Percentiles rank a stretch among this genome's conserved stretches.
phyloP scores from a whole-genome alignment of 2,797 vertebrate species.

The Tapirus indicus region DNA sequence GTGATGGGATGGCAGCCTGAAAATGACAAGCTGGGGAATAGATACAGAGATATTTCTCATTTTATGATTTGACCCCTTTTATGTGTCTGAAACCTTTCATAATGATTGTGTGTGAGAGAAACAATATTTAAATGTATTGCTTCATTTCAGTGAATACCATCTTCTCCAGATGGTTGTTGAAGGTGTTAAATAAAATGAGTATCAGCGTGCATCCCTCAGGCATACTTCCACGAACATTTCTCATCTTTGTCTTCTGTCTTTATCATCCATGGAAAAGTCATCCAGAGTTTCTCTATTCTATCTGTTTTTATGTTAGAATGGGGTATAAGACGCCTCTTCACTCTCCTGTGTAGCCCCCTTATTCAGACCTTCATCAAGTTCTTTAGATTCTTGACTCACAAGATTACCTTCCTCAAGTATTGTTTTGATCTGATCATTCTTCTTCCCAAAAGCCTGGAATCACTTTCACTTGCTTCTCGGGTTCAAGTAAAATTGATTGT shows the following conservation, averaged over 20 bases:
- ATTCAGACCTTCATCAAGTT: background rate
- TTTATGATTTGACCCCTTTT: background rate
- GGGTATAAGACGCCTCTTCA: background rate
- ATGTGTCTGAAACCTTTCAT: background rate
- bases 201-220: background rate
- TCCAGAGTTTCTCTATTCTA: background rate
- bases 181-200: slow-evolving; percentile 10
- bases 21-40: background rate
- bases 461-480: slow-evolving; percentile 38
- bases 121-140: background rate
- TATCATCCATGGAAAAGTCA: background rate
- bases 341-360: background rate
- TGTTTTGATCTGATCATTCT: background rate
- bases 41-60: background rate
- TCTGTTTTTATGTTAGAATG: background rate
- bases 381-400: background rate
- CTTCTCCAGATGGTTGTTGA: slow-evolving; percentile 36
- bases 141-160: slow-evolving; percentile 29
- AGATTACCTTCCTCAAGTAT: background rate
- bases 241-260: slow-evolving; percentile 20
- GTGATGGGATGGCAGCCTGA: background rate
- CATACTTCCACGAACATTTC: background rate
- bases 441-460: background rate
- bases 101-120: background rate
- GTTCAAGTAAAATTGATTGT: background rate